Conservation (phyloP, 2,888 invertebrate species). For the Pseudococcus jackbeardsleyi region DNA sequence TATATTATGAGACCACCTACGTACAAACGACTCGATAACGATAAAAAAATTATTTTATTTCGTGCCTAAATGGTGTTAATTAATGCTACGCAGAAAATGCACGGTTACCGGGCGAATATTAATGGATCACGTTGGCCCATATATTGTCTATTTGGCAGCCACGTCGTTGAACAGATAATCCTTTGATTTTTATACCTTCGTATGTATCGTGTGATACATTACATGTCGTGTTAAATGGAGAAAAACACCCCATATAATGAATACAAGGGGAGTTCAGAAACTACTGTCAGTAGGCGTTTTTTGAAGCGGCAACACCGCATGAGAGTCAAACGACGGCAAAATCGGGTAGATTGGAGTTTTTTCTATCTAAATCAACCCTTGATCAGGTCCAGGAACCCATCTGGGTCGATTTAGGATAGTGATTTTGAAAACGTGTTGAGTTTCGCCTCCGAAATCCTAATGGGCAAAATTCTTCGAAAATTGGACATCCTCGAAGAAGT, state of each 20-base stretch:
- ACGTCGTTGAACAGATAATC: neutral
- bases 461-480: no score
- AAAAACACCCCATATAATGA: neutral
- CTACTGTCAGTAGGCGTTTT: no score
- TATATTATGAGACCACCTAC: neutral
- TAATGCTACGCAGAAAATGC: neutral
- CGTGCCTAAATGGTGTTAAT: slow-evolving; percentile 3
- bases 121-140: neutral
- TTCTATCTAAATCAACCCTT: no score
- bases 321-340: no score
- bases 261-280: no score
- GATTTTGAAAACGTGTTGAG: no score
- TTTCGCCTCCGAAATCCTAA: no score
- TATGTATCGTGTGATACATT: neutral
- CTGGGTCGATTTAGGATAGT: no score
- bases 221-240: neutral
- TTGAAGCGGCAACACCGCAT: no score
- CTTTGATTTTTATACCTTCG: neutral
- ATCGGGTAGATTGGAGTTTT: no score
- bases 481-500: no score
- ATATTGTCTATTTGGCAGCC: neutral
- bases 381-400: no score
- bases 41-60: slow-evolving; percentile 29
- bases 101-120: neutral
- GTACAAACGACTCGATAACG: neutral